phyloP scores from a whole-genome alignment of 2,888 invertebrate genomes.

The Amblyjoppa fuscipennis region DNA sequence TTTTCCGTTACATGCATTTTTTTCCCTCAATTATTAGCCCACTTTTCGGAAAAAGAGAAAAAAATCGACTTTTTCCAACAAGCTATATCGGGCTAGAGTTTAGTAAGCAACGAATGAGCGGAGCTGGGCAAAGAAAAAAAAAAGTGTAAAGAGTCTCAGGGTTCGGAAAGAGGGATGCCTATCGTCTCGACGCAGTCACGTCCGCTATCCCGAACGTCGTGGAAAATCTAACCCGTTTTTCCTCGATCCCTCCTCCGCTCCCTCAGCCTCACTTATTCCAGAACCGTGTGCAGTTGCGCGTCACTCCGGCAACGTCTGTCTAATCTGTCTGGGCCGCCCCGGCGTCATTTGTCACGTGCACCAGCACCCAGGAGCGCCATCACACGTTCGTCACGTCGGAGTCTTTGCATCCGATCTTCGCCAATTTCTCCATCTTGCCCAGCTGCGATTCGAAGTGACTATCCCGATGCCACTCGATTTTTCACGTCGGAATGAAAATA shows the following conservation, averaged over 20 bases:
- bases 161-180: slow-evolving; percentile 43
- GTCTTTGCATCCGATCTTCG: slow-evolving; percentile 34
- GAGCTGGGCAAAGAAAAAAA: neutral
- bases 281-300: slow-evolving; percentile 43
- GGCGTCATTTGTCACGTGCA: slow-evolving; percentile 64
- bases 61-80: neutral
- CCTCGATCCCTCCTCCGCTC: neutral
- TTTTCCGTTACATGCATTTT: neutral
- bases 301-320: slow-evolving; percentile 62
- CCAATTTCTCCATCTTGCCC: slow-evolving; percentile 52
- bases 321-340: slow-evolving; percentile 59
- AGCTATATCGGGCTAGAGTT: neutral
- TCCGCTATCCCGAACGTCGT: slow-evolving; percentile 51
- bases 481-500: slow-evolving; percentile 42
- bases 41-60: neutral
- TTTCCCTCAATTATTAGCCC: neutral
- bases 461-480: slow-evolving; percentile 24
- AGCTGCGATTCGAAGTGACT: slow-evolving; percentile 31
- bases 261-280: slow-evolving; percentile 4
- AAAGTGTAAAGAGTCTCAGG: neutral
- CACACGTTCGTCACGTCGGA: slow-evolving; percentile 52
- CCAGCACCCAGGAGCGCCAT: slow-evolving; percentile 29
- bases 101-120: neutral
- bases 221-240: slow-evolving; percentile 58
- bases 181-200: slow-evolving; percentile 56